A percentile compares a stretch with the other conserved stretches of the same genome.
phyloP scores from a whole-genome alignment of 2,888 invertebrate genomes.

The Lycaena phlaeas region DNA sequence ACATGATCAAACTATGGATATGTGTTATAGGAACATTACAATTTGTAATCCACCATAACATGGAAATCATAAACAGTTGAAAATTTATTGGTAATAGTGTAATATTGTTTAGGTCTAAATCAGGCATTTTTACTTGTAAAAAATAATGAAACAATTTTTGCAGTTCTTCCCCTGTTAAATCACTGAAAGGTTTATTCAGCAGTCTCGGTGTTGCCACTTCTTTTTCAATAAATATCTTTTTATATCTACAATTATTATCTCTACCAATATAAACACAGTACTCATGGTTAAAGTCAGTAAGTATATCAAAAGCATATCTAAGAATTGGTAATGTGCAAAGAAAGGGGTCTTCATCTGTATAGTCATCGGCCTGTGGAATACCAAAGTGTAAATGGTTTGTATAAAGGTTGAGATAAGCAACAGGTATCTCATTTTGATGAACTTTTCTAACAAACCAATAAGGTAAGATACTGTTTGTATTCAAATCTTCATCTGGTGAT shows the following conservation, averaged over 20 bases:
- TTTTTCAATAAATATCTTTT: constrained; percentile 33
- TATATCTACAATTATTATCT: constrained; percentile 43
- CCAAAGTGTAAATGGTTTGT: constrained; percentile 77
- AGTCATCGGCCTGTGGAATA: constrained; percentile 82
- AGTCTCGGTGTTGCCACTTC: constrained; percentile 33
- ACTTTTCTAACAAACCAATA: constrained; percentile 78
- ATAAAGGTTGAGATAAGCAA: constrained; percentile 79
- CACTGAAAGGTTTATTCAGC: constrained; percentile 30
- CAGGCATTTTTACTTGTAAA: constrained; percentile 50
- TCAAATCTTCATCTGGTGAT: not conserved
- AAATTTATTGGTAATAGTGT: constrained; percentile 68
- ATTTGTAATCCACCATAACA: constrained; percentile 74
- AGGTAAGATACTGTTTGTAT: constrained; percentile 17
- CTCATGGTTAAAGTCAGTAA: constrained; percentile 50
- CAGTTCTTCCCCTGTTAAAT: constrained; percentile 36
- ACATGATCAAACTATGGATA: constrained; percentile 72
- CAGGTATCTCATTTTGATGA: constrained; percentile 74
- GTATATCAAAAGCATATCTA: constrained; percentile 68
- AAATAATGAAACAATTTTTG: constrained; percentile 58
- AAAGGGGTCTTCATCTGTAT: constrained; percentile 72
- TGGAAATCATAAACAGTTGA: constrained; percentile 70
- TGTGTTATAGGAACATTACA: constrained; percentile 52
- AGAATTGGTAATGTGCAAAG: constrained; percentile 75
- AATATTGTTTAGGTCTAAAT: constrained; percentile 41
- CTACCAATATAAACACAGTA: constrained; percentile 47